These are phyloP conservation scores for Mayetiola destructor DNA, from an alignment of 2,888 invertebrate species.

Conservation along the genomic window DNA sequence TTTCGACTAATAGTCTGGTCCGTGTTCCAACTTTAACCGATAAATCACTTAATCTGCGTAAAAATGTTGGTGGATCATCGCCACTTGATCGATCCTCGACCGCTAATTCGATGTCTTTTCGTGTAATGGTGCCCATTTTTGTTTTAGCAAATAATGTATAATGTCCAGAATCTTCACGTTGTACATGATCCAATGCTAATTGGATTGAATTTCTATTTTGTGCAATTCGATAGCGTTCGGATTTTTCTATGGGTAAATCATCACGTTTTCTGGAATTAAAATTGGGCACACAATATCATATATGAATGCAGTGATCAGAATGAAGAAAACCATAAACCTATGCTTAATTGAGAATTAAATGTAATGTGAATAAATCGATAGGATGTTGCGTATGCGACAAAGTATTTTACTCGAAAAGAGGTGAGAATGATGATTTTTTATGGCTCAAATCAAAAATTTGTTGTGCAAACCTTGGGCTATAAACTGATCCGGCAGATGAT, in stretches of 20 bases:
- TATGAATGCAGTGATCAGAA: too few species aligned
- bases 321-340: too few species aligned
- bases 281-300: too few species aligned
- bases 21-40: constrained; percentile 82
- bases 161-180: constrained; percentile 56
- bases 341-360: too few species aligned
- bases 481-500: constrained; percentile 33
- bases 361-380: too few species aligned
- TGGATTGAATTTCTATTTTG: constrained; percentile 47
- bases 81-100: constrained; percentile 45
- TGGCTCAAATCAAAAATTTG: not conserved
- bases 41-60: constrained; percentile 70
- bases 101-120: constrained; percentile 41
- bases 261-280: constrained; percentile 37
- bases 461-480: constrained; percentile 30
- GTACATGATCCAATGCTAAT: constrained; percentile 59
- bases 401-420: too few species aligned
- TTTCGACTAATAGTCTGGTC: constrained; percentile 71
- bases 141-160: constrained; percentile 54
- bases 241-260: constrained; percentile 45
- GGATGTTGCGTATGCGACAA: too few species aligned
- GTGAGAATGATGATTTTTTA: not conserved
- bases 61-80: constrained; percentile 67
- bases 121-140: constrained; percentile 39
- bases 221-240: constrained; percentile 47